Evolutionary conservation across 2,113 vertebrate species (phyloP), one percentile per base, ranked within the genome.

Genomic region (Cromileptes altivelis): DNA sequence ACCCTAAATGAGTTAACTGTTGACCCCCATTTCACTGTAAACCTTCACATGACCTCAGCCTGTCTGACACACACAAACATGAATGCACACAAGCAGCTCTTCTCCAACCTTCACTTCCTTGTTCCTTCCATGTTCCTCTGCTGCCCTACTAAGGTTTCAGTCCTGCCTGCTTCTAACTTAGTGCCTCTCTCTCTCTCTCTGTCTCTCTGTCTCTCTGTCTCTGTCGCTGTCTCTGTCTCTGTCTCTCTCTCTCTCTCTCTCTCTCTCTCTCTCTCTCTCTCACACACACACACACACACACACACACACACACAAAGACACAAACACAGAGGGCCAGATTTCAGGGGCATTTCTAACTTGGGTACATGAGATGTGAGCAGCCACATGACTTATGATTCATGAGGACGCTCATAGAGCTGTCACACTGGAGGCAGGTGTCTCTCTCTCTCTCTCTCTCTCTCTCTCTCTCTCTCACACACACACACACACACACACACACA

Each of bases 361-460:
- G 88, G 93, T 95, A 94, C 90, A 94, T 92, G 94, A 93, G 94
- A 94, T 92, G 95, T 95, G 92, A 92, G 88, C 91, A 89, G 92
- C 96, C 97, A 98, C 97, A 97, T 98, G 98, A 98, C 96, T 81
- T 91, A 81, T 98, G 98, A 99, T 98, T 99, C 97, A 98, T 97
- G 97, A 96, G 95, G 96, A 96, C 95, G 95, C 95, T 96, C 97
- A 97, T 96, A 95, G 97, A 97, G 97, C 97, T 98, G 97, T 99
- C 97, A 98, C 95, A 97, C 97, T 96, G 91, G 94, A 94, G 97
- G 97, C 98, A 99, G 97, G 97, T 98, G 97, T 96, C 80, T 81
- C 72, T 78, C 65, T 52, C 78, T 80, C 64, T 62, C 74, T 25
- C 27, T 27, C 27, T 2, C 27, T 81, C 72, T 78, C 70, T 52